Evolutionary conservation across 2,797 vertebrate species (phyloP).

Genomic region (Brachyrhaphis roseni): DNA sequence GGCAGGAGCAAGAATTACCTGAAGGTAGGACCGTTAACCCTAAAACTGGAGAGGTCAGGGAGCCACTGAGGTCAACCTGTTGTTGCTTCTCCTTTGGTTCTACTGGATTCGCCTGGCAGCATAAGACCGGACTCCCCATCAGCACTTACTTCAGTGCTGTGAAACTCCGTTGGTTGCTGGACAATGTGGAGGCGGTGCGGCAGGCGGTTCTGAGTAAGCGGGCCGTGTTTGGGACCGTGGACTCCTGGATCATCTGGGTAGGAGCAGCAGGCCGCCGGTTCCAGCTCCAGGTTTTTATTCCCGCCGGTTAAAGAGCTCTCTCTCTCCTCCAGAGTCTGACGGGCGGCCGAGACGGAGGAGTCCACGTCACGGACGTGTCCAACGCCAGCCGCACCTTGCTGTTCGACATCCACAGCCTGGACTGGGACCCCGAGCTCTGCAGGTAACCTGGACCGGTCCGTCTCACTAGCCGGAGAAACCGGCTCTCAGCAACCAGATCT

Average conservation of each 20-base stretch:
- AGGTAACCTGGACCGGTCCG: conserved; percentile 70
- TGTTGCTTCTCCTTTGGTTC: background rate
- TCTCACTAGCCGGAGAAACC: too few relatives aligned
- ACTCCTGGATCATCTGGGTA: conserved; percentile 98
- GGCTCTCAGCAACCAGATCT: too few relatives aligned
- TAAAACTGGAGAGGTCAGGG: background rate
- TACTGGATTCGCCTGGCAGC: conserved; percentile 66
- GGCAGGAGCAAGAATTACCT: conserved; percentile 89
- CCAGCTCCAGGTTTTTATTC: background rate
- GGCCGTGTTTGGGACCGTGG: conserved; percentile 93
- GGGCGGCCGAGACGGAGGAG: conserved; percentile 86
- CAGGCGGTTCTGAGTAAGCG: conserved; percentile 81
- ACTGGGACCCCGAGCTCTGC: conserved; percentile 94
- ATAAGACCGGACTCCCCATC: conserved; percentile 92
- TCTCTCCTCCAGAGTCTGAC: conserved; percentile 84
- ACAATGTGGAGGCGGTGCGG: conserved; percentile 86
- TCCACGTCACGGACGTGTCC: conserved; percentile 93
- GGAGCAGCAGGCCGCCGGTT: conserved; percentile 12
- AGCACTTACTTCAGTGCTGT: conserved; percentile 96
- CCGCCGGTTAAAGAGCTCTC: background rate
- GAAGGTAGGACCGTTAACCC: conserved; percentile 79
- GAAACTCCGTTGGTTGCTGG: conserved; percentile 93
- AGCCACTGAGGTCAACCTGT: background rate
- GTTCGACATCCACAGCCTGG: conserved; percentile 92
- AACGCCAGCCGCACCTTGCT: conserved; percentile 96